phyloP scores from a whole-genome alignment of 2,888 invertebrate species.

The Parapristionchus giblindavisi region DNA sequence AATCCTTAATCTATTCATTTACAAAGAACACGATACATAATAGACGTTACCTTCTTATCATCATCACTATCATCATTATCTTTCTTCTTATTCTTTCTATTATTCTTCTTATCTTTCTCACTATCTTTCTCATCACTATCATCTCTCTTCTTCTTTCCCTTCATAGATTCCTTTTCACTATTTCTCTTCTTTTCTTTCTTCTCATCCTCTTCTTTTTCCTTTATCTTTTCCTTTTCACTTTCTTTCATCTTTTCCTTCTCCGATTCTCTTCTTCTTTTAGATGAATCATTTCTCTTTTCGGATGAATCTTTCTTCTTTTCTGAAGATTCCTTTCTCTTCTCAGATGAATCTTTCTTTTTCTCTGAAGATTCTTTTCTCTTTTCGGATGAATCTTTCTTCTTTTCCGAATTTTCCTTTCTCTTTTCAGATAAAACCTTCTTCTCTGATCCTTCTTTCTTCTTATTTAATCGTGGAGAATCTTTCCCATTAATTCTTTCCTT shows the following conservation, averaged over 20 bases:
- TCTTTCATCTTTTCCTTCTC: background rate
- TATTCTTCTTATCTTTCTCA: constrained; percentile 14
- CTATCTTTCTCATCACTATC: constrained; percentile 10
- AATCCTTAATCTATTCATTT: constrained; percentile 8
- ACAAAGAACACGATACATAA: no score
- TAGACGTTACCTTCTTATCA: no score
- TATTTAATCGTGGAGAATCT: constrained; percentile 5
- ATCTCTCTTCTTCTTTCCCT: constrained; percentile 18
- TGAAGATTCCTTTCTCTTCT: background rate
- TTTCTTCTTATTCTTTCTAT: constrained; percentile 15
- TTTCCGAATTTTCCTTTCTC: background rate
- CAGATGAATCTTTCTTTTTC: constrained; percentile 10
- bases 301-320: constrained; percentile 7
- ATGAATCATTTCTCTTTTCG: constrained; percentile 6
- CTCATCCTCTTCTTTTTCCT: constrained; percentile 9
- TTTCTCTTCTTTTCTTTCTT: constrained; percentile 22
- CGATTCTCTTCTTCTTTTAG: background rate
- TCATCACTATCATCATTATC: constrained; percentile 7
- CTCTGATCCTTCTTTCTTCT: background rate
- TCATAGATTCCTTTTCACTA: constrained; percentile 14
- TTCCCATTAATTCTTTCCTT: background rate
- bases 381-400: background rate
- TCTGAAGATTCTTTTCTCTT: constrained; percentile 20
- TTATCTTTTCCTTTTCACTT: background rate
- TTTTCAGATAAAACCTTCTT: background rate